A percentile compares a stretch with the other conserved stretches of the same genome.
These are phyloP conservation scores for Limnephilus rhombicus DNA, from an alignment of 2,888 invertebrate genomes.

Conservation along the genomic window DNA sequence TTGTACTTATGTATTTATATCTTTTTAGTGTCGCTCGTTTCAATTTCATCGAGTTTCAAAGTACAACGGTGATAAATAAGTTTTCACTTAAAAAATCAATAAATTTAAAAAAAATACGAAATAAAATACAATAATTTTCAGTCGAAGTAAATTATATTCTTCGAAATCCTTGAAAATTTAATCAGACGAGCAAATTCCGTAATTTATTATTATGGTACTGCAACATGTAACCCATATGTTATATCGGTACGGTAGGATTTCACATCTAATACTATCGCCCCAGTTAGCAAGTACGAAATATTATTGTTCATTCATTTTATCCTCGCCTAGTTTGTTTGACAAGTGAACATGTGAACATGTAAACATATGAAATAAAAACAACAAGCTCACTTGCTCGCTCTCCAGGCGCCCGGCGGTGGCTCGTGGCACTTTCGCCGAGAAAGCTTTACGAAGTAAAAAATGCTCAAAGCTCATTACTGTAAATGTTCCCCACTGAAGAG, in stretches of 20 bases:
- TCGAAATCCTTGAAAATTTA: not conserved
- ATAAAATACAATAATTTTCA: not conserved
- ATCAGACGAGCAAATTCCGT: not conserved
- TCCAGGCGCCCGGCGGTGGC: conserved; percentile 19
- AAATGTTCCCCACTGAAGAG: conserved; percentile 58
- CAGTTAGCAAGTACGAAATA: not conserved
- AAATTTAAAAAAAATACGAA: too few relatives aligned
- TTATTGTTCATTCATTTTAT: not conserved
- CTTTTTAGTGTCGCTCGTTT: too few relatives aligned
- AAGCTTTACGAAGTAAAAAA: conserved; percentile 61
- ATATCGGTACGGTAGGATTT: not conserved
- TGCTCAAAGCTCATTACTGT: conserved; percentile 60
- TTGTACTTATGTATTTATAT: too few relatives aligned
- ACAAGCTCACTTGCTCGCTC: not conserved
- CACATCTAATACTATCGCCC: not conserved
- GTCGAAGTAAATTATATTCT: not conserved
- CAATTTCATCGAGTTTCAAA: too few relatives aligned
- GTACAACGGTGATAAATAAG: too few relatives aligned
- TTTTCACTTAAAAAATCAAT: too few relatives aligned
- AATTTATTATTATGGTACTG: not conserved
- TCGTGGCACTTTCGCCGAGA: conserved; percentile 8
- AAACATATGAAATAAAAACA: not conserved
- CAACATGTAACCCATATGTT: too few relatives aligned
- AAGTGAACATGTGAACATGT: not conserved
- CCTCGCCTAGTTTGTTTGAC: not conserved